Evolutionary conservation across 2,113 vertebrate species (phyloP), one percentile per base, ranked within the genome.

Genomic region (Tetraodon nigroviridis): DNA sequence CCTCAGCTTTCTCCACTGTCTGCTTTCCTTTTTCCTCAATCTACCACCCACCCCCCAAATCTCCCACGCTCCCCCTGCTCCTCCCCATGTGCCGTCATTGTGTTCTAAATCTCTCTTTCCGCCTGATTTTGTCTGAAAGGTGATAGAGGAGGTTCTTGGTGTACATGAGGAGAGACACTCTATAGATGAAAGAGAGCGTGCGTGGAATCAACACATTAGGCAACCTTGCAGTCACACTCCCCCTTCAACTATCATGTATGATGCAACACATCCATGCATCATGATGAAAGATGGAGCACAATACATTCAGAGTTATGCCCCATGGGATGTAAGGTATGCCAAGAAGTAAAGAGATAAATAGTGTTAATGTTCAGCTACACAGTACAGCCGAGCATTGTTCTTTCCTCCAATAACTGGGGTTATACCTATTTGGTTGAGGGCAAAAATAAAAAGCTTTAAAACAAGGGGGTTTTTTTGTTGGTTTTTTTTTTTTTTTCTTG

Each of bases 31-130:
- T 61, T 49, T 57, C 55, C 47, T 69, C 55, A 14, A 49, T 69
- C 52, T 49, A 11, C 67, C 60, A 51, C n/a, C 2, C 42, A 3
- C 45, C 6, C 48, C 12, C 24, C 16, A 8, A 49, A 14, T 78
- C 69, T 69, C 67, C 58, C 67, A 64, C 75, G 53, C 69, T 56
- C 68, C 74, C 46, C 63, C 62, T 48, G 22, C 64, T 62, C 58
- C 62, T 63, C 67, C 58, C 57, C 49, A 24, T 52, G 46, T 54
- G 14, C 58, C 20, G n/a, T 37, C 76, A 70, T 78, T 79, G 76
- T 79, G 58, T 63, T 64, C 52, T 62, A 82, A 79, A 84, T 82
- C 79, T 71, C 56, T 68, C 71, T 86, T 76, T 81, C 76, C 54
- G 63, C 75, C 74, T 69, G 77, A 79, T 76, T 80, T 76, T 63